phyloP scores from a whole-genome alignment of 2,113 vertebrate genomes.

The Monopterus albus region DNA sequence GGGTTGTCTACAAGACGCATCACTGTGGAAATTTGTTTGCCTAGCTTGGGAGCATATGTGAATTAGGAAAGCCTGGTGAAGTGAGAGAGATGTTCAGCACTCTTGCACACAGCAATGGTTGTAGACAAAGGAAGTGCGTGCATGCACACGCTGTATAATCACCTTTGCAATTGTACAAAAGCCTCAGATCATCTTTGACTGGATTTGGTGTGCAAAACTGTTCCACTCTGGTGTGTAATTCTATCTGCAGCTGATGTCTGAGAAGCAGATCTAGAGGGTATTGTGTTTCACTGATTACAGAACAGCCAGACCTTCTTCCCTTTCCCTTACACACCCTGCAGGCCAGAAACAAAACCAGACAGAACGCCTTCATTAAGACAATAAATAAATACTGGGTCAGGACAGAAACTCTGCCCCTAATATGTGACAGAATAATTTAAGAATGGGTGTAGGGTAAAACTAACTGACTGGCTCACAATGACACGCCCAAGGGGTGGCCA shows the following conservation, averaged over 20 bases:
- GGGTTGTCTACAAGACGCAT: conserved; percentile 40
- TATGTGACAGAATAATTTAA: not conserved
- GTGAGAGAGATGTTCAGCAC: conserved; percentile 1
- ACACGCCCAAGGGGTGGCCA: no score
- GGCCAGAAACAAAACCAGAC: conserved; percentile 21
- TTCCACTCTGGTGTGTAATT: not conserved
- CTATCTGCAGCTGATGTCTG: conserved; percentile 42
- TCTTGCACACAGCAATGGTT: not conserved
- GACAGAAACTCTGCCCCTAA: not conserved
- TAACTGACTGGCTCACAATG: not conserved
- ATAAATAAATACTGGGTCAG: not conserved
- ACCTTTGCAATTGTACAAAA: conserved; percentile 21
- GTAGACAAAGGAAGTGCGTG: not conserved
- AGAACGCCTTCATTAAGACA: not conserved
- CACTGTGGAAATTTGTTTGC: conserved; percentile 32
- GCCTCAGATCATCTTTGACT: conserved; percentile 42
- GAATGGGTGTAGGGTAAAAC: not conserved
- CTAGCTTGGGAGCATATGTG: conserved; percentile 20
- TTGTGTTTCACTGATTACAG: conserved; percentile 56
- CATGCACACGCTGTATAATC: not conserved
- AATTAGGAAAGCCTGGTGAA: conserved; percentile 34
- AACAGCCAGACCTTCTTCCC: conserved; percentile 12
- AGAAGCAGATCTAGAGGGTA: conserved; percentile 38
- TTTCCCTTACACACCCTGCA: conserved; percentile 1
- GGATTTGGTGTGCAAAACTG: not conserved